phyloP scores from a whole-genome alignment of 2,113 vertebrate genomes.

The Clarias macrocephalus region DNA sequence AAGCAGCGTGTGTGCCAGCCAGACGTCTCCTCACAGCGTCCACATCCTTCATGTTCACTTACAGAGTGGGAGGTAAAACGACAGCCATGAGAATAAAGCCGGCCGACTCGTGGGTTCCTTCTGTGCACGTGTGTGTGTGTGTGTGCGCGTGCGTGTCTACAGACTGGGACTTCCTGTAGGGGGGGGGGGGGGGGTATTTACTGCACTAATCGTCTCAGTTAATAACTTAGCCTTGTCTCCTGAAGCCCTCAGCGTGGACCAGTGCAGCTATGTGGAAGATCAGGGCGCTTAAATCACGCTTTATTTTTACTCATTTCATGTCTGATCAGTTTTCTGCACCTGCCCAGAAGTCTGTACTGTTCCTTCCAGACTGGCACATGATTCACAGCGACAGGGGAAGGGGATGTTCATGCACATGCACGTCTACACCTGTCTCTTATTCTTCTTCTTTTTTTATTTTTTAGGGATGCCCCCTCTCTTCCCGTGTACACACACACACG shows the following conservation, averaged over 20 bases:
- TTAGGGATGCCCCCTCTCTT: not conserved
- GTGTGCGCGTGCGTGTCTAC: constrained; percentile 8
- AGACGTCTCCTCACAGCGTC: constrained; percentile 33
- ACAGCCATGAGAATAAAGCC: constrained; percentile 32
- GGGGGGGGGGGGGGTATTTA: not conserved
- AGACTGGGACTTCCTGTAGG: not conserved
- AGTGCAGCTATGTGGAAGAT: not conserved
- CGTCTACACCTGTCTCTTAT: not conserved
- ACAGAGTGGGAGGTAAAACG: constrained; percentile 13
- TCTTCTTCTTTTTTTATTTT: not conserved
- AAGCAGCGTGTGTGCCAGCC: constrained; percentile 38
- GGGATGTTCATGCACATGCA: not conserved
- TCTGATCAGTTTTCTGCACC: not conserved
- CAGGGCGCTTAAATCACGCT: not conserved
- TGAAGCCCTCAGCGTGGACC: not conserved
- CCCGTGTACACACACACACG: not conserved
- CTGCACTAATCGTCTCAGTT: not conserved
- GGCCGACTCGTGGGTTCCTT: constrained; percentile 19
- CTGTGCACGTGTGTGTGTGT: constrained; percentile 34
- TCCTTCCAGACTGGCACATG: not conserved
- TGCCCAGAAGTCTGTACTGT: constrained; percentile 14
- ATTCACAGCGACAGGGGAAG: not conserved
- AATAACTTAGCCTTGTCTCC: not conserved
- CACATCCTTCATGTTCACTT: constrained; percentile 24
- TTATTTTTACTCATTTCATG: not conserved